Evolutionary conservation across 1,140 invertebrate genomes (phyloP).

Genomic region (Dermatophagoides farinae): DNA sequence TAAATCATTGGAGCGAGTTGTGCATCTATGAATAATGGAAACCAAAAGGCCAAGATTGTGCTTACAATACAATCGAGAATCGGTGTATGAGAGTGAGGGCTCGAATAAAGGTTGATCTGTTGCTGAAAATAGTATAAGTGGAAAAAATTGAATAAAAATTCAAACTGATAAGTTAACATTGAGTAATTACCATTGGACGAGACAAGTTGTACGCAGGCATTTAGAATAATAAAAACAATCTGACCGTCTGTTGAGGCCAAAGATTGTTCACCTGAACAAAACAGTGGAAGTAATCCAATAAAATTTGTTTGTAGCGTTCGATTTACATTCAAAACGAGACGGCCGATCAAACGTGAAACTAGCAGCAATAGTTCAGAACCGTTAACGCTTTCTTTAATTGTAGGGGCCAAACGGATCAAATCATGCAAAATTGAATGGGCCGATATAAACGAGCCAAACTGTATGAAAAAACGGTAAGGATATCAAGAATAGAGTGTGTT

Average conservation of each 20-base stretch:
- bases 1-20: not conserved
- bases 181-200: constrained; percentile 3
- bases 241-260: not conserved
- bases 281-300: constrained; percentile 8
- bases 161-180: not conserved
- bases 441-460: constrained; percentile 8
- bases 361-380: constrained; percentile 5
- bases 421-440: constrained; percentile 4
- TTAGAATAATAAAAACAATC: constrained; percentile 12
- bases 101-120: constrained; percentile 9
- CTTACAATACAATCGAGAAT: not conserved
- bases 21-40: constrained; percentile 10
- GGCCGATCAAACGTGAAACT: constrained; percentile 4
- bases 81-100: constrained; percentile 5
- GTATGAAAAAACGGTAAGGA: not conserved
- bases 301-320: constrained; percentile 7
- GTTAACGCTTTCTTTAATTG: constrained; percentile 3
- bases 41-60: constrained; percentile 12
- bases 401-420: constrained; percentile 5
- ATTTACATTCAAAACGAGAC: constrained; percentile 2
- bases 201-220: constrained; percentile 10
- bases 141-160: not conserved
- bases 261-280: not conserved
- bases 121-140: not conserved
- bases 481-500: not conserved